Evolutionary conservation across 2,888 invertebrate genomes (phyloP).

Genomic region (Atherix ibis): DNA sequence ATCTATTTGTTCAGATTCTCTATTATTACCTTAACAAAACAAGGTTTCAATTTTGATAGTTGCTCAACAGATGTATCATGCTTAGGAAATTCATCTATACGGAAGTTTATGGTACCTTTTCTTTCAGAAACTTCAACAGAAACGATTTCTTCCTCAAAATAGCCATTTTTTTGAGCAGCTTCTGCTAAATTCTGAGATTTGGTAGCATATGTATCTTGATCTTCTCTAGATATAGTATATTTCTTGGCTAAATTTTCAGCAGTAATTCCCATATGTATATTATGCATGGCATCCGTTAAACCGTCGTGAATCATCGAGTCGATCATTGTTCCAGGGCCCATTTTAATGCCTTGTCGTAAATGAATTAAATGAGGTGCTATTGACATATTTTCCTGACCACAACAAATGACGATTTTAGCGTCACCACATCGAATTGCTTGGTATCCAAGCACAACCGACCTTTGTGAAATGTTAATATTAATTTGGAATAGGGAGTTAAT

Average conservation of each 20-base stretch:
- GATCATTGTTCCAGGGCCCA: constrained; percentile 44
- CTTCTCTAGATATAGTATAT: constrained; percentile 45
- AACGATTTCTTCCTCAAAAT: constrained; percentile 56
- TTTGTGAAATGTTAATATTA: constrained; percentile 18
- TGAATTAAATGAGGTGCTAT: constrained; percentile 50
- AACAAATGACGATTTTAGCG: constrained; percentile 50
- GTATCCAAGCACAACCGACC: constrained; percentile 49
- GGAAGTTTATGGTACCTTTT: constrained; percentile 34
- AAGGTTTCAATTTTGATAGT: constrained; percentile 46
- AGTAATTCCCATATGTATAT: constrained; percentile 67
- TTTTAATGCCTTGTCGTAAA: constrained; percentile 45
- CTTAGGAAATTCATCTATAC: constrained; percentile 55
- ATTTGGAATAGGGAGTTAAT: constrained; percentile 1
- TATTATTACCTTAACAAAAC: constrained; percentile 45
- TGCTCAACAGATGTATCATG: constrained; percentile 41
- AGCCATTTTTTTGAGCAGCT: constrained; percentile 41
- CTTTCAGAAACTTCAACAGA: constrained; percentile 40
- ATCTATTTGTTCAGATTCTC: no score
- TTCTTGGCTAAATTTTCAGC: constrained; percentile 61
- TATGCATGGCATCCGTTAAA: constrained; percentile 55
- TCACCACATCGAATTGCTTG: constrained; percentile 52
- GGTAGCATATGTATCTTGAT: constrained; percentile 54
- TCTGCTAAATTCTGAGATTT: constrained; percentile 51
- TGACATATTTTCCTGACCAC: constrained; percentile 75
- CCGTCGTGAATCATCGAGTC: constrained; percentile 57